Evolutionary conservation across 2,797 vertebrate species (phyloP).

Genomic region (Sardinella longiceps): DNA sequence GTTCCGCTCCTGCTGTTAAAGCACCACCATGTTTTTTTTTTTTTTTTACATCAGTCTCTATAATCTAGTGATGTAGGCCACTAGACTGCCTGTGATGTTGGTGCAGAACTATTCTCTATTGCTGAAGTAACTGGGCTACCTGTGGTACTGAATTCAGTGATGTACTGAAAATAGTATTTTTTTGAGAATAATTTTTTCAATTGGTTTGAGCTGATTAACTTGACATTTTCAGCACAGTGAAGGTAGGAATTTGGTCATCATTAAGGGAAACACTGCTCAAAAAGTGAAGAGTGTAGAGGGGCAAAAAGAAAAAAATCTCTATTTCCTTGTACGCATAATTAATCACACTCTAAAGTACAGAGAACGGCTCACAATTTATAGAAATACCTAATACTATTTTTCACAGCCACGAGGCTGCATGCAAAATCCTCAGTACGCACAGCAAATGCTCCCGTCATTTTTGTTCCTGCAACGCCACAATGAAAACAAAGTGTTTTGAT

Average conservation of each 20-base stretch:
- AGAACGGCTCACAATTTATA: no score
- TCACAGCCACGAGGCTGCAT: no score
- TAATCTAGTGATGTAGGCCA: slow-evolving; percentile 13
- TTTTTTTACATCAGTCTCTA: not conserved
- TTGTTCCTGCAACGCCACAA: not conserved
- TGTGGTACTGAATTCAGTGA: not conserved
- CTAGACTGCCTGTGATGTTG: not conserved
- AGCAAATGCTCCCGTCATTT: not conserved
- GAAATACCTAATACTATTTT: no score
- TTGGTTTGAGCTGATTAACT: not conserved
- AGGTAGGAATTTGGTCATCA: not conserved
- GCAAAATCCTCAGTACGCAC: no score
- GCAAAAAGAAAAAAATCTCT: no score
- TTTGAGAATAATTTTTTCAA: not conserved
- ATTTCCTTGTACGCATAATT: not conserved
- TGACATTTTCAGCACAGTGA: not conserved
- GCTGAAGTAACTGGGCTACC: not conserved
- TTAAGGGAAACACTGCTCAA: not conserved
- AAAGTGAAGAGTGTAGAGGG: no score
- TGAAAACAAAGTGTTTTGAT: not conserved
- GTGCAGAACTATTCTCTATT: not conserved
- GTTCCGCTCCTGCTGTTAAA: not conserved
- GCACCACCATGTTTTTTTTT: not conserved
- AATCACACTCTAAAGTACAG: not conserved
- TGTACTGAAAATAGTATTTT: not conserved